phyloP scores from a whole-genome alignment of 2,797 vertebrate species.

The Enteromius mattozi region DNA sequence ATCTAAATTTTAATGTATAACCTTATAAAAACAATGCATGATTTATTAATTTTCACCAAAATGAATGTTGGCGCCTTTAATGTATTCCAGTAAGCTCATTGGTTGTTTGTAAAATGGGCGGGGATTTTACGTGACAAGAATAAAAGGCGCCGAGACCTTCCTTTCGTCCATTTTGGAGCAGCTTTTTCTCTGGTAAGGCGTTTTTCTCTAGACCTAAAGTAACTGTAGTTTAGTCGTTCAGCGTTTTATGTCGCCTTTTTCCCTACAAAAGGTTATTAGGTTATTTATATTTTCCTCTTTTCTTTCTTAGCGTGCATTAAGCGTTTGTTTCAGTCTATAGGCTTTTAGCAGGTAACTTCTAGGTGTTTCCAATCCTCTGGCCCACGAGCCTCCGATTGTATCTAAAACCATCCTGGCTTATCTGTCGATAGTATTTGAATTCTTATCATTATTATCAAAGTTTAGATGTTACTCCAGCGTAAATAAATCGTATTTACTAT shows the following conservation, averaged over 20 bases:
- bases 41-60: no score
- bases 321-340: rapidly evolving
- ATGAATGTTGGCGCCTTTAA: not conserved
- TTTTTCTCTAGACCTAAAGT: rapidly evolving
- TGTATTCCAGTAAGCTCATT: not conserved
- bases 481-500: rapidly evolving
- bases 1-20: no score
- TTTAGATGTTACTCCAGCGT: rapidly evolving
- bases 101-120: conserved; percentile 40
- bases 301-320: not conserved
- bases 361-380: rapidly evolving
- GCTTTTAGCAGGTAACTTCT: no score
- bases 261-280: rapidly evolving
- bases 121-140: not conserved
- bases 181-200: not conserved
- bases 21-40: no score
- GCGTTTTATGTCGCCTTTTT: not conserved
- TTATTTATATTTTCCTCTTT: rapidly evolving
- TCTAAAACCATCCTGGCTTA: conserved; percentile 5
- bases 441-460: rapidly evolving
- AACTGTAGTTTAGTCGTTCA: rapidly evolving
- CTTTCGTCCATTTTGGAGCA: conserved; percentile 22
- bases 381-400: not conserved
- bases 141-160: not conserved
- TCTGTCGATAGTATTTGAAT: rapidly evolving